Evolutionary conservation across 2,797 vertebrate species (phyloP).

Genomic region (Ambastaia sidthimunki): DNA sequence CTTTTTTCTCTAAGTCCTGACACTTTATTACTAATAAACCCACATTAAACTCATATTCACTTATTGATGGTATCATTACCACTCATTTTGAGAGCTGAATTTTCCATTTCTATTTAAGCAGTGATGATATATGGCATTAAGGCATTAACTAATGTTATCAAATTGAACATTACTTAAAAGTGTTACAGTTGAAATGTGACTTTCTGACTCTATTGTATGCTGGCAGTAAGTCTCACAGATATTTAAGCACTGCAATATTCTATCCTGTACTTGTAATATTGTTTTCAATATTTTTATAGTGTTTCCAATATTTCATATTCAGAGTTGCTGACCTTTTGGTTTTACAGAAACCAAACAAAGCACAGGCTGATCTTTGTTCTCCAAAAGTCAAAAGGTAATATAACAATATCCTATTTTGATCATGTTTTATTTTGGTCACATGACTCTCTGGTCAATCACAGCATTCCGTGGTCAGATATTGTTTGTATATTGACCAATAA

Average conservation of each 20-base stretch:
- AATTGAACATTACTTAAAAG: neutral
- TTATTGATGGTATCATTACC: too few species aligned
- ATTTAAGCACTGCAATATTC: neutral
- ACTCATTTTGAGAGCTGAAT: too few species aligned
- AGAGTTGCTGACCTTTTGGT: too few species aligned
- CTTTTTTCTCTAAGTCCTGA: too few species aligned
- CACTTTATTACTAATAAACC: too few species aligned
- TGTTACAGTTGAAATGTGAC: neutral
- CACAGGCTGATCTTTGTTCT: too few species aligned
- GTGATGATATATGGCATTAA: too few species aligned
- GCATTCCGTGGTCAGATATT: neutral
- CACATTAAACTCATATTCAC: too few species aligned
- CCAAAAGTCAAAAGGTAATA: neutral
- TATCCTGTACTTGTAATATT: neutral
- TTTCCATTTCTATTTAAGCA: too few species aligned
- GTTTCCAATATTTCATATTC: neutral
- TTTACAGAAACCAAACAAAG: too few species aligned
- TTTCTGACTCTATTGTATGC: neutral
- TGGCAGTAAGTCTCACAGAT: neutral
- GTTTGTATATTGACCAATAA: neutral
- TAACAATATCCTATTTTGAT: neutral
- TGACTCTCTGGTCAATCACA: neutral
- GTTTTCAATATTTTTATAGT: neutral
- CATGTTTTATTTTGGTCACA: neutral
- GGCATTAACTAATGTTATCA: neutral